Evolutionary conservation across 2,888 invertebrate species (phyloP).

Genomic region (Diarsia brunnea): DNA sequence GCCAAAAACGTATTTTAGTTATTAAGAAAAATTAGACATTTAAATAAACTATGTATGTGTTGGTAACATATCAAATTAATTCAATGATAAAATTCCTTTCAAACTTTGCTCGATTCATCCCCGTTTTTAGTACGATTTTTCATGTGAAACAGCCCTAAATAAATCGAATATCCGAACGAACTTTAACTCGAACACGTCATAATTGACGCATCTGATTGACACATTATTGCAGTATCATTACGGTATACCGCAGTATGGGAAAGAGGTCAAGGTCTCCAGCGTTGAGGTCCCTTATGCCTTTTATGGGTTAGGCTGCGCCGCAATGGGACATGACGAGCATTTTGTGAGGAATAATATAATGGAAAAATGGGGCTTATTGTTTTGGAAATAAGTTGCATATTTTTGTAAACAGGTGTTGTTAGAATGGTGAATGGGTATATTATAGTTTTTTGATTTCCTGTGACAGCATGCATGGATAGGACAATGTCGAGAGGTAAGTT

Average conservation of each 20-base stretch:
- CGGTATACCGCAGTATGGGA: constrained; percentile 44
- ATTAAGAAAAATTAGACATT: no score
- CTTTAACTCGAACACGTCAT: not conserved
- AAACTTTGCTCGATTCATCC: no score
- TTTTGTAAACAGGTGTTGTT: not conserved
- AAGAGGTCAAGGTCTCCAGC: constrained; percentile 43
- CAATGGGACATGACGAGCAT: constrained; percentile 26
- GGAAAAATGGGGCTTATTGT: not conserved
- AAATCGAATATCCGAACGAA: not conserved
- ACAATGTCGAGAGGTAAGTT: no score
- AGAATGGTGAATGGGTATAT: no score
- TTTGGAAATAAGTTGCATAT: not conserved
- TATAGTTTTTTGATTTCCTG: no score
- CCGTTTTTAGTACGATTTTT: no score
- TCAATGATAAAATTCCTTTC: no score
- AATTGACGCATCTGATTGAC: constrained; percentile 19
- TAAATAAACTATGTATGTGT: no score
- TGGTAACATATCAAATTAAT: no score
- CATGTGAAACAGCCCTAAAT: no score
- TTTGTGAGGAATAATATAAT: not conserved
- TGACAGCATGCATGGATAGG: no score
- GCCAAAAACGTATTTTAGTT: no score
- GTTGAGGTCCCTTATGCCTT: constrained; percentile 35
- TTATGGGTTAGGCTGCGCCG: not conserved
- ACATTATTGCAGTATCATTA: constrained; percentile 24